phyloP scores from a whole-genome alignment of 2,888 invertebrate species.

The Pegoplata infirma region DNA sequence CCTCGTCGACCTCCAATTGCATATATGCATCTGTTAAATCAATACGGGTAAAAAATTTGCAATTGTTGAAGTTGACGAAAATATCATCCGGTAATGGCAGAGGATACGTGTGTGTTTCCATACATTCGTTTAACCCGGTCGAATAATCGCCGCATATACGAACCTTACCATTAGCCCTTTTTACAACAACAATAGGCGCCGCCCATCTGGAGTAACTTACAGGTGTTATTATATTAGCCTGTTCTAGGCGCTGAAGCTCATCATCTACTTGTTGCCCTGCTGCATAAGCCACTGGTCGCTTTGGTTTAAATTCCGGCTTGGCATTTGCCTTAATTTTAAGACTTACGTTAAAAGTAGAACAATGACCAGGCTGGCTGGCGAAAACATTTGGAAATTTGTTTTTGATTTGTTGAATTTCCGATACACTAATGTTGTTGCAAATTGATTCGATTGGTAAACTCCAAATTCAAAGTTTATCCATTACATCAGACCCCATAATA shows the following conservation, averaged over 20 bases:
- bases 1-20: conserved; percentile 59
- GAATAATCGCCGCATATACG: conserved; percentile 64
- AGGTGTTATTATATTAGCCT: conserved; percentile 50
- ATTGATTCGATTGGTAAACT: conserved; percentile 12
- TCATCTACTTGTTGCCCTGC: conserved; percentile 49
- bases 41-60: conserved; percentile 12
- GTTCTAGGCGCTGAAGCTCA: conserved; percentile 54
- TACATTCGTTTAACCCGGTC: conserved; percentile 57
- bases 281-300: conserved; percentile 61
- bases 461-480: conserved; percentile 19
- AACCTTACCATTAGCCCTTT: no score
- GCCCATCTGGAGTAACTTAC: conserved; percentile 61
- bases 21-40: conserved; percentile 26
- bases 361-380: conserved; percentile 9
- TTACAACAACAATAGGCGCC: conserved; percentile 61
- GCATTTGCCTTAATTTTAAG: conserved; percentile 27
- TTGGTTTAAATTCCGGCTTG: conserved; percentile 49
- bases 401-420: conserved; percentile 10
- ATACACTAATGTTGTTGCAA: conserved; percentile 9
- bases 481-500: conserved; percentile 19
- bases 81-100: conserved; percentile 60
- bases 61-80: conserved; percentile 60
- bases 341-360: conserved; percentile 7
- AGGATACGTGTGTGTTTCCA: conserved; percentile 51
- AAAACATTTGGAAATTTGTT: conserved; percentile 11